phyloP scores from a whole-genome alignment of 2,113 vertebrate genomes.

The Lucifuga dentata region DNA sequence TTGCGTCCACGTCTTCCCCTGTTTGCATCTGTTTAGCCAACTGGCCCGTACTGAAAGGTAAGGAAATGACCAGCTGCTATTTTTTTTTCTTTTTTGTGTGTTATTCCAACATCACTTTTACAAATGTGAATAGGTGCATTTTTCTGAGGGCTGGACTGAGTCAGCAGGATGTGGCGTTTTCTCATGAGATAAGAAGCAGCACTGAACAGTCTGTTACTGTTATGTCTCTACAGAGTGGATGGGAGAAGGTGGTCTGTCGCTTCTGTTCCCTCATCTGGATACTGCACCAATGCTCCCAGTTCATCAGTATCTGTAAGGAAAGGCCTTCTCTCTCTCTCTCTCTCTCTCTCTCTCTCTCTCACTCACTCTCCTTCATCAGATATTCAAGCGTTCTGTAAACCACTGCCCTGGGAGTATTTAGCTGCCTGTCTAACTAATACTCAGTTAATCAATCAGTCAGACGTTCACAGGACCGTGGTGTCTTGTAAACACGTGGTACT shows the following conservation, averaged over 20 bases:
- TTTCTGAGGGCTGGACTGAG: conserved; percentile 21
- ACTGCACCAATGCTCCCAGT: conserved; percentile 96
- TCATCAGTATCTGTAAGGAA: conserved; percentile 92
- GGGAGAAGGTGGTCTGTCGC: conserved; percentile 96
- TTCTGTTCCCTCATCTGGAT: conserved; percentile 94
- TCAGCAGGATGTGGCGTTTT: conserved; percentile 33
- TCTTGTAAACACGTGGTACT: conserved; percentile 33
- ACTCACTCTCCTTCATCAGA: conserved; percentile 16
- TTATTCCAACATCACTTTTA: conserved; percentile 2
- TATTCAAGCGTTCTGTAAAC: conserved; percentile 26
- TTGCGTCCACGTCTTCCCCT: conserved; percentile 12
- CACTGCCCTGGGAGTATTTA: conserved; percentile 37
- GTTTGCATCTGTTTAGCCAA: conserved; percentile 56
- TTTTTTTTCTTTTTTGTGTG: background rate
- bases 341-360: conserved; percentile 2
- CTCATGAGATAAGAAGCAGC: background rate
- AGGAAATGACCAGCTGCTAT: conserved; percentile 23
- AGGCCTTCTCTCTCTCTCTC: conserved; percentile 1
- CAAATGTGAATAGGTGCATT: background rate
- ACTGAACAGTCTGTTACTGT: conserved; percentile 13
- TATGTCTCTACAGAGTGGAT: conserved; percentile 84
- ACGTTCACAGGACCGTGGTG: conserved; percentile 18
- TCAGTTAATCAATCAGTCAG: conserved; percentile 19
- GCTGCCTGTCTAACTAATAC: conserved; percentile 19
- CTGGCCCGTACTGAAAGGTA: conserved; percentile 80